Conservation (phyloP, 2,888 invertebrate genomes). For the Eumacrocentrus americanus region DNA sequence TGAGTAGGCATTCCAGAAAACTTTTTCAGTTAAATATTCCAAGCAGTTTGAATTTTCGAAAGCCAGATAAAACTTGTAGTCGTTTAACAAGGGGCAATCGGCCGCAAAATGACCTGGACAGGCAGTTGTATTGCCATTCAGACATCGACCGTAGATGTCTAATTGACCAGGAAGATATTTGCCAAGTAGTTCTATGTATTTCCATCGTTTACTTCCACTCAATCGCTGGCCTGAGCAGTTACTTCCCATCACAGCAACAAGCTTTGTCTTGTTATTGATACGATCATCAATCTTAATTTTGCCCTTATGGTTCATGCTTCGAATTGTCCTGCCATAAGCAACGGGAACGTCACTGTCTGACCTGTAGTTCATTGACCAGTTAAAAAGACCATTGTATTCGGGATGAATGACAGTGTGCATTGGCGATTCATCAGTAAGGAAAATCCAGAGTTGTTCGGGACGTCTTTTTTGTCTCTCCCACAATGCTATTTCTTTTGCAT, state of each 20-base stretch:
- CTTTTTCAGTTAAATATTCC: conserved; percentile 75
- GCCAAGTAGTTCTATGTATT: conserved; percentile 65
- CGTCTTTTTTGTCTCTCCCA: conserved; percentile 63
- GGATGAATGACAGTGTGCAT: conserved; percentile 64
- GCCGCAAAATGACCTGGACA: conserved; percentile 70
- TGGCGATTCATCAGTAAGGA: conserved; percentile 74
- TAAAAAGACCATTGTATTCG: conserved; percentile 69
- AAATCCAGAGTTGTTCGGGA: conserved; percentile 71
- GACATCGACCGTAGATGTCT: conserved; percentile 67
- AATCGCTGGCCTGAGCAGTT: conserved; percentile 62
- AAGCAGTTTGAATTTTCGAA: conserved; percentile 75
- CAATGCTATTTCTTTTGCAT: conserved; percentile 59
- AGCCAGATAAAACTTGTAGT: conserved; percentile 73
- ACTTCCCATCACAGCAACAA: conserved; percentile 67
- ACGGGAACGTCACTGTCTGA: conserved; percentile 71
- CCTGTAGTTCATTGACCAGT: conserved; percentile 76
- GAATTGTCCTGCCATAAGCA: conserved; percentile 69
- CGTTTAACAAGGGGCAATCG: conserved; percentile 66
- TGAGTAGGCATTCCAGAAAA: conserved; percentile 70
- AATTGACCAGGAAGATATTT: conserved; percentile 65
- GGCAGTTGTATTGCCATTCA: conserved; percentile 61
- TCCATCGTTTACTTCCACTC: conserved; percentile 63
- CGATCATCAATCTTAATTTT: background rate
- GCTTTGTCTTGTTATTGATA: conserved; percentile 51
- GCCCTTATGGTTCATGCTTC: conserved; percentile 23